Evolutionary conservation across 2,797 vertebrate genomes (phyloP).

Genomic region (Scolopax bukidnonensis): DNA sequence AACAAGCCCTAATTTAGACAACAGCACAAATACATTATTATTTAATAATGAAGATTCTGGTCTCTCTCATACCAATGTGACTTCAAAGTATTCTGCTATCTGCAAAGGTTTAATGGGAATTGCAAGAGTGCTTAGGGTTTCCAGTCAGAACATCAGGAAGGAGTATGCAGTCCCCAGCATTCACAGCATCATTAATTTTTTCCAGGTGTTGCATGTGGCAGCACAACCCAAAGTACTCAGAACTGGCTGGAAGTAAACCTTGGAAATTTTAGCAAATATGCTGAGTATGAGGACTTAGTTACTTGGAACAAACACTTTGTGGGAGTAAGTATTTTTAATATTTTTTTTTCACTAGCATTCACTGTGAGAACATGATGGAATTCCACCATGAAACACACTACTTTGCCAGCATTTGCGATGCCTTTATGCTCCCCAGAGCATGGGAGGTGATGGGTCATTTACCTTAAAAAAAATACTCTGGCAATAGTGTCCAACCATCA

Average conservation of each 20-base stretch:
- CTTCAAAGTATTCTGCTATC: not conserved
- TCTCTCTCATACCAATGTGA: not conserved
- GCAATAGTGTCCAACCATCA: not conserved
- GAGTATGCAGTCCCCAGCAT: not conserved
- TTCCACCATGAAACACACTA: not conserved
- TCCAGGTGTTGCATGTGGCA: slow-evolving; percentile 30
- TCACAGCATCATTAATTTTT: not conserved
- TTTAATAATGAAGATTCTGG: not conserved
- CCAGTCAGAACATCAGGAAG: not conserved
- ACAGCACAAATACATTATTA: not conserved
- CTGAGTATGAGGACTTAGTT: not conserved
- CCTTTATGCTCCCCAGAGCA: not conserved
- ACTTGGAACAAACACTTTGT: not conserved
- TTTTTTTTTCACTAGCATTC: not conserved
- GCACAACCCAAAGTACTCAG: not conserved
- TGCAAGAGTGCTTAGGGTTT: not conserved
- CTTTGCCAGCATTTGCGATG: not conserved
- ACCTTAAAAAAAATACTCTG: not conserved
- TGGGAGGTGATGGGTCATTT: not conserved
- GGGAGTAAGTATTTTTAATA: slow-evolving; percentile 1
- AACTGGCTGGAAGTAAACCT: slow-evolving; percentile 43
- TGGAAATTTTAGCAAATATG: slow-evolving; percentile 20
- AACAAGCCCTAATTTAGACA: not conserved
- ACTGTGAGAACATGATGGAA: not conserved
- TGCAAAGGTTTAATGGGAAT: not conserved